Percentiles rank a stretch among this genome's conserved stretches.
These are phyloP conservation scores for Anoplophora glabripennis DNA, from an alignment of 1,140 invertebrate species.

Conservation along the genomic window DNA sequence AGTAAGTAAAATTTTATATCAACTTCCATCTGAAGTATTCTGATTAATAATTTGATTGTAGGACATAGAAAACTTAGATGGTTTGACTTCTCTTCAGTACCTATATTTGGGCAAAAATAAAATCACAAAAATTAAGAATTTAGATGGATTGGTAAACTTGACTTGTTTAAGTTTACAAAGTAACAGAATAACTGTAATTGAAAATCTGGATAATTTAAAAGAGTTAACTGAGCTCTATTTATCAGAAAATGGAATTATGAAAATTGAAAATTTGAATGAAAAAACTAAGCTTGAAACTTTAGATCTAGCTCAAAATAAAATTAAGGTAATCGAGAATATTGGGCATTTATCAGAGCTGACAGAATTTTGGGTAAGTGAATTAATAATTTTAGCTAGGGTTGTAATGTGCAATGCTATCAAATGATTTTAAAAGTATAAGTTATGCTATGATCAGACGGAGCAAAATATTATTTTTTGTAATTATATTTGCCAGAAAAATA, in stretches of 20 bases:
- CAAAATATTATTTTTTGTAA: no score
- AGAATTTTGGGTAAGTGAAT: conserved; percentile 86
- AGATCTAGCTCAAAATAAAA: conserved; percentile 87
- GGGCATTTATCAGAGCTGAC: conserved; percentile 71
- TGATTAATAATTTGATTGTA: conserved; percentile 46
- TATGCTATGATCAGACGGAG: no score
- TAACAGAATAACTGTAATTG: conserved; percentile 85
- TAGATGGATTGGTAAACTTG: conserved; percentile 75
- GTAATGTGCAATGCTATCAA: no score
- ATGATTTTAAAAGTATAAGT: no score
- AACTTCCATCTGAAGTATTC: neutral
- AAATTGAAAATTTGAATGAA: conserved; percentile 69
- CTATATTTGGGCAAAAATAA: conserved; percentile 96
- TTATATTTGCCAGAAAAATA: no score
- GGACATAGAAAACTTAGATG: conserved; percentile 82
- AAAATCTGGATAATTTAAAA: conserved; percentile 73
- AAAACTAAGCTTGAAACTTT: conserved; percentile 77
- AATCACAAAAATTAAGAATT: conserved; percentile 84
- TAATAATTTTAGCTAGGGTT: no score
- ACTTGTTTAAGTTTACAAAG: conserved; percentile 85
- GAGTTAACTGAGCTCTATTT: conserved; percentile 88
- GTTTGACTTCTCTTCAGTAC: conserved; percentile 68
- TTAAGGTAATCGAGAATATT: conserved; percentile 79
- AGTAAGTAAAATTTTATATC: conserved; percentile 50
- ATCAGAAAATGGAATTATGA: conserved; percentile 88